Evolutionary conservation across 2,797 vertebrate genomes (phyloP).

Genomic region (Acrocephalus scirpaceus): DNA sequence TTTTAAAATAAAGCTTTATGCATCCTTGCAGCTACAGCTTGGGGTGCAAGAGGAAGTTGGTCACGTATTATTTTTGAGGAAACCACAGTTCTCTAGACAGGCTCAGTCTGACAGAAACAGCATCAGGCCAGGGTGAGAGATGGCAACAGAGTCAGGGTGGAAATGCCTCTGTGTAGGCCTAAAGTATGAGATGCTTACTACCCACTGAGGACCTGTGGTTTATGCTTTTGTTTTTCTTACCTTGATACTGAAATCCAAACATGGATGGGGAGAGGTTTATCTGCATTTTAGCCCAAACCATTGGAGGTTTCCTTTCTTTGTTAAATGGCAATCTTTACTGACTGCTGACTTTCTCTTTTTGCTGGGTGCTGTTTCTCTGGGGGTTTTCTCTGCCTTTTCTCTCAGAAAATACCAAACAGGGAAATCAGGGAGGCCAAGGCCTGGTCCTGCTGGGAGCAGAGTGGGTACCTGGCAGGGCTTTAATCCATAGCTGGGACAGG

Average conservation of each 20-base stretch:
- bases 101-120: neutral
- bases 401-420: neutral
- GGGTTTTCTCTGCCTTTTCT: neutral
- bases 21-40: neutral
- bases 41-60: neutral
- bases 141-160: neutral
- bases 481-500: neutral
- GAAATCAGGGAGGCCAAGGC: neutral
- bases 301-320: neutral
- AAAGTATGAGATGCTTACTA: neutral
- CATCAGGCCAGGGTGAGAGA: neutral
- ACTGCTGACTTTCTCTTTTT: fast-evolving
- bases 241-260: neutral
- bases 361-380: neutral
- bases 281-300: neutral
- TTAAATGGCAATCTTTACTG: neutral
- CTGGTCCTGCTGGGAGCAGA: neutral
- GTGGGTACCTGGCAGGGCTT: neutral
- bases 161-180: neutral
- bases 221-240: neutral
- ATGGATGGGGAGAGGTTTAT: too few relatives aligned
- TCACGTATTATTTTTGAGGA: neutral
- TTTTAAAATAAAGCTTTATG: neutral
- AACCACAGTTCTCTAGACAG: neutral
- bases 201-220: neutral